Evolutionary conservation across 2,888 invertebrate genomes (phyloP), one percentile per base, ranked within the genome.

Genomic region (Dasypolia templi): DNA sequence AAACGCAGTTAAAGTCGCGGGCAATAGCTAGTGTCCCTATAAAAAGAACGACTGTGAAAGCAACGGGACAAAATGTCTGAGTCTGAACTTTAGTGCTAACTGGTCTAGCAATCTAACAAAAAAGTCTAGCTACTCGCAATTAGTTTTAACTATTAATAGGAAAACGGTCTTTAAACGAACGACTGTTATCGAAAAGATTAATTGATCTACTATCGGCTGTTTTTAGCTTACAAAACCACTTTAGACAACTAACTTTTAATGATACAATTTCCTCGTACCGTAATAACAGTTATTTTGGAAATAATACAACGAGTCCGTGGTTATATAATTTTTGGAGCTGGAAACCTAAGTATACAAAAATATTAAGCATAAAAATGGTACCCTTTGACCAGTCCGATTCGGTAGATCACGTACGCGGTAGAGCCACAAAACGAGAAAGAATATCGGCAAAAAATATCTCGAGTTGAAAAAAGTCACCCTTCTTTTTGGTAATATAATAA

Each of bases 291-390:
- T n/a, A n/a, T n/a, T n/a, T n/a, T n/a, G n/a, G n/a, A n/a, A n/a
- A n/a, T n/a, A n/a, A n/a, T n/a, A n/a, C n/a, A n/a, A 74, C 29
- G n/a, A 69, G 46, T 19, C 4, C 29, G 51, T 62, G 12, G 32
- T 29, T 51, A 79, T 19, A 72, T 75, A 67, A 83, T 79, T 72
- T 78, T 12, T 32, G 63, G 61, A 61, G 35, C 51, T 56, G 59
- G 63, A 53, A 53, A 58, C 66, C 58, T 73, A 77, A 70, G 53
- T 64, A 79, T 61, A 79, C 70, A 67, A 73, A 70, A 73, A 79
- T 83, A 83, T 76, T 62, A 68, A 64, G 58, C 67, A 70, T 76
- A 83, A 82, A 79, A 82, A 79, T 42, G 83, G 59, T 86, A 75
- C 72, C 69, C 42, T 76, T 81, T 83, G 78, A 71, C 68, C 70